Percentiles rank a stretch among this genome's conserved stretches.
Conservation (phyloP, 2,113 vertebrate genomes). For the Empidonax alnorum region DNA sequence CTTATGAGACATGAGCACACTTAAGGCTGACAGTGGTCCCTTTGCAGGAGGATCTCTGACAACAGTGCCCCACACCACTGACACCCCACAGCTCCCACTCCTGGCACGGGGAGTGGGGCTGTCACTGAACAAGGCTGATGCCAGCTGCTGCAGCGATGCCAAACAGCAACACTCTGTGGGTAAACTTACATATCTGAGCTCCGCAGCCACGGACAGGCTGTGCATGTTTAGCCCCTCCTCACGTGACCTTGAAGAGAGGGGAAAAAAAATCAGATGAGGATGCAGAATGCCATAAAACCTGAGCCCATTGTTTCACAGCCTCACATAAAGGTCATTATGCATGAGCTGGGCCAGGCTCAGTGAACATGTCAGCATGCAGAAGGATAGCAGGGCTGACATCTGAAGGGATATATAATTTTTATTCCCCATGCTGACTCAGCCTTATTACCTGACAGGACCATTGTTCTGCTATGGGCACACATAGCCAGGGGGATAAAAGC, state of each 20-base stretch:
- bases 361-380: not conserved
- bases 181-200: not conserved
- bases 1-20: fast-evolving
- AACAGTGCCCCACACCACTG: fast-evolving
- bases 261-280: not conserved
- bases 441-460: not conserved
- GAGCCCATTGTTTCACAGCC: not conserved
- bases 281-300: not conserved
- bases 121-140: not conserved
- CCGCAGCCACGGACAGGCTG: fast-evolving
- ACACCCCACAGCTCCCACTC: not conserved
- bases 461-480: not conserved
- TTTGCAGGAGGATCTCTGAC: not conserved
- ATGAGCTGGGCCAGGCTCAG: fast-evolving
- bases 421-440: not conserved
- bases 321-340: not conserved
- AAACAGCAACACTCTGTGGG: fast-evolving
- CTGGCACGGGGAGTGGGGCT: not conserved
- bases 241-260: not conserved
- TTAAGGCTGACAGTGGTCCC: not conserved
- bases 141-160: not conserved
- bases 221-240: not conserved
- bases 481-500: not conserved
- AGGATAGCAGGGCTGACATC: not conserved
- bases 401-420: not conserved